These are phyloP conservation scores for Choloepus hoffmanni DNA, from an alignment of 2,113 vertebrate genomes.

Conservation along the genomic window DNA sequence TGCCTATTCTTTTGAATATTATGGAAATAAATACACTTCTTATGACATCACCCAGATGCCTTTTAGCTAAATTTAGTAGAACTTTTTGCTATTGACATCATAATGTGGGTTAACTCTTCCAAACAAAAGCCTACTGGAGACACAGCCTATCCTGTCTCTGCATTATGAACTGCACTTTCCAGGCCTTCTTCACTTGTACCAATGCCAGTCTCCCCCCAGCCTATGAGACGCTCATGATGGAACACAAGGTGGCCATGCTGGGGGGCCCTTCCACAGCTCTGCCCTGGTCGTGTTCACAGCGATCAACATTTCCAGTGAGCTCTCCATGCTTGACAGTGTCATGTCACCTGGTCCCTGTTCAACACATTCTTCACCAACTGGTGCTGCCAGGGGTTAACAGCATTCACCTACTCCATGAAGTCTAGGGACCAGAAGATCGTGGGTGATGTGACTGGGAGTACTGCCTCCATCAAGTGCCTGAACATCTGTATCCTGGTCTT, in stretches of 20 bases:
- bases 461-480: slow-evolving; percentile 91
- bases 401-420: slow-evolving; percentile 94
- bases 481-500: slow-evolving; percentile 90
- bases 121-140: slow-evolving; percentile 1
- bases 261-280: not conserved
- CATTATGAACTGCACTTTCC: not conserved
- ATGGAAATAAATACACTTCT: too few relatives aligned
- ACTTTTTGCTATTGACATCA: slow-evolving; percentile 52
- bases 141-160: not conserved
- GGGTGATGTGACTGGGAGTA: slow-evolving; percentile 89
- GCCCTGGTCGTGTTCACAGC: slow-evolving; percentile 64
- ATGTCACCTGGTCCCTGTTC: slow-evolving; percentile 90
- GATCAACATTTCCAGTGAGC: slow-evolving; percentile 82
- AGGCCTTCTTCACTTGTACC: not conserved
- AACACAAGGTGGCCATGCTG: not conserved
- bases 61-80: slow-evolving; percentile 24
- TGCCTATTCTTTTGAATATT: slow-evolving; percentile 16
- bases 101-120: not conserved
- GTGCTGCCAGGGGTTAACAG: slow-evolving; percentile 93
- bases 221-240: not conserved
- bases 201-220: not conserved
- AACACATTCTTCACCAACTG: slow-evolving; percentile 94
- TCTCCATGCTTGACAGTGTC: slow-evolving; percentile 87
- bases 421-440: slow-evolving; percentile 90
- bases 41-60: not conserved